A percentile compares a stretch with the other conserved stretches of the same genome.
These are phyloP conservation scores for Marmota monax DNA, from an alignment of 2,113 vertebrate species.

Conservation along the genomic window DNA sequence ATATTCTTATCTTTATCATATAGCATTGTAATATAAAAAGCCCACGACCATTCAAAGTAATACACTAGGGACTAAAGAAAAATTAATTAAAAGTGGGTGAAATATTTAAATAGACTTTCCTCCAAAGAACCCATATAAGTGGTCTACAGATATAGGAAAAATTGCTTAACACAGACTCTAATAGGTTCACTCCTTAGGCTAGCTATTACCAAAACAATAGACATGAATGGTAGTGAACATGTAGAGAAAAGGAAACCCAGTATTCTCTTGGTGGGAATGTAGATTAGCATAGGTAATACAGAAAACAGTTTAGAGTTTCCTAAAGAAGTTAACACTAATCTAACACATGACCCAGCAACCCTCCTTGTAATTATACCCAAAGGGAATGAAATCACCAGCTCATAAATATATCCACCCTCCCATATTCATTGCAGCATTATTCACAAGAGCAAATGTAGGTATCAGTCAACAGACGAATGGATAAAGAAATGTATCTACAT, in stretches of 20 bases:
- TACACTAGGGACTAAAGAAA: too few species aligned
- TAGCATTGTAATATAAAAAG: not conserved
- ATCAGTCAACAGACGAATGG: not conserved
- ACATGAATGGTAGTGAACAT: not conserved
- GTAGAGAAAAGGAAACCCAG: not conserved
- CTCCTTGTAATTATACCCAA: not conserved
- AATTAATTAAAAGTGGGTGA: not conserved
- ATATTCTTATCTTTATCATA: not conserved
- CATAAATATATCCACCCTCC: not conserved
- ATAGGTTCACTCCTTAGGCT: accelerated
- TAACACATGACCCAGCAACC: too few species aligned
- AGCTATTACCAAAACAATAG: not conserved
- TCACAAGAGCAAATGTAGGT: not conserved
- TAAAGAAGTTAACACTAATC: not conserved
- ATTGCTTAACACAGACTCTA: not conserved
- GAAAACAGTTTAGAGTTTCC: not conserved
- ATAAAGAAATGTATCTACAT: not conserved
- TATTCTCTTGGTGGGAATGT: not conserved
- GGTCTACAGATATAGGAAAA: not conserved
- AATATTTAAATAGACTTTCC: not conserved
- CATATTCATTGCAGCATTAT: not conserved
- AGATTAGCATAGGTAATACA: not conserved
- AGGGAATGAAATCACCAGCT: not conserved
- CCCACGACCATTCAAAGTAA: not conserved
- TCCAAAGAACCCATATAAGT: not conserved